Base-by-base conservation (phyloP, 1,140 invertebrate species). In the Magallana gigas region DNA sequence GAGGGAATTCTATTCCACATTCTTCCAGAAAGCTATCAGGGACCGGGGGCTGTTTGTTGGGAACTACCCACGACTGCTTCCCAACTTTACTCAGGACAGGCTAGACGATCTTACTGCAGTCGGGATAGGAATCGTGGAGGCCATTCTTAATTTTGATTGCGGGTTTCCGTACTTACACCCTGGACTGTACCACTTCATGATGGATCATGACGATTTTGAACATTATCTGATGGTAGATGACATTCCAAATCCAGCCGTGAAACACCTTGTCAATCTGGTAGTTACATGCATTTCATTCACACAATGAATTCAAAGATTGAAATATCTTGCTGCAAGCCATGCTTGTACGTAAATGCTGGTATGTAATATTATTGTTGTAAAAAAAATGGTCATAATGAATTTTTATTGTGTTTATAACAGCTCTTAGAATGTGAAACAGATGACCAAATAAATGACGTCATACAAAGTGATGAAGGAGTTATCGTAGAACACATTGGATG, bases 401-500 rank as follows among this genome's bases (percentile, higher is more conserved):
- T 5, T 48, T 48, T 48, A 23, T 23, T 23, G 2, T 48, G 5
- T 48, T 48, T 48, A 5, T 36, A 23, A 76, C 36, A 86, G 85
- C n/a, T 86, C 36, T 59, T 59, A 58, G 57, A 71, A 14, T 71
- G 68, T 23, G 60, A 29, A 59, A 86, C 68, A 6, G 71, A 86
- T 59, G 85, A 86, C 23, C 9, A 81, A 23, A 56, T 86, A 59
- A 59, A 11, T 58, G 23, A 59, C 2, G 85, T 80, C 14, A 59
- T 81, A 11, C 16, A 57, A 9, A 80, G 56, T 14, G 57, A 60
- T 3, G 62, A 62, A 6, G 87, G 71, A 0, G 23, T 2, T 18
- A 57, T 85, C 8, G 57, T 88, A 6, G 76, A 59, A 8, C 71
- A 85, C 59, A 83, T 83, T 71, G 87, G 87, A 8, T 88, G 87